Evolutionary conservation across 2,888 invertebrate genomes (phyloP), one percentile per base, ranked within the genome.

Genomic region (Troilus luridus): DNA sequence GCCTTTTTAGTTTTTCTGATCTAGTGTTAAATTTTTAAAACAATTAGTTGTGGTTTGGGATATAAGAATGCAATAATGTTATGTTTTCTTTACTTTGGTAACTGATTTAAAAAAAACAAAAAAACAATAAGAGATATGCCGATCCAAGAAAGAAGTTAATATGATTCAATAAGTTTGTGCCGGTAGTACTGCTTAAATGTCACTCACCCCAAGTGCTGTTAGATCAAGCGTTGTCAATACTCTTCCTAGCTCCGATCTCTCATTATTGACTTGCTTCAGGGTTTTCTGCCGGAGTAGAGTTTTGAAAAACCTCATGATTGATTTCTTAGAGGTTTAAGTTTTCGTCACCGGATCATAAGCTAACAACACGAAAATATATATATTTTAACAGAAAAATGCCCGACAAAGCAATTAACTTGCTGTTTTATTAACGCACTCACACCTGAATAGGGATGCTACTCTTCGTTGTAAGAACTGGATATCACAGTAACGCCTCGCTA

Each of bases 221-320:
- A 95, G 94, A 93, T 95, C 96, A n/a, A 95, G 92, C 0, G 95
- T 94, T 11, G 94, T 94, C 17, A 95, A 93, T 91, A 95, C 95
- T 92, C 95, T 93, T 88, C 93, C 93, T n/a, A 94, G 92, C 89
- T 93, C 91, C 1, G 93, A 92, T 59, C 91, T 92, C 58, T 92
- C 92, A 11, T 88, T 56, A 24, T 89, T 64, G 8, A 91, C 91
- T 88, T 91, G 88, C 21, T 91, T 62, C 27, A 93, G 77, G 67
- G 91, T 91, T 91, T 93, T 93, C 60, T 92, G 91, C 56, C 93
- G 91, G 14, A 91, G 91, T 67, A 93, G 77, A 56, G 91, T 91
- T 59, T 91, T 91, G 54, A 91, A 91, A 59, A 92, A 88, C 54
- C 91, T 81, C 92, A 90, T 90, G 41, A n/a, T 90, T 56, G 17